Evolutionary conservation across 2,797 vertebrate species (phyloP).

Genomic region (Phoebastria nigripes): DNA sequence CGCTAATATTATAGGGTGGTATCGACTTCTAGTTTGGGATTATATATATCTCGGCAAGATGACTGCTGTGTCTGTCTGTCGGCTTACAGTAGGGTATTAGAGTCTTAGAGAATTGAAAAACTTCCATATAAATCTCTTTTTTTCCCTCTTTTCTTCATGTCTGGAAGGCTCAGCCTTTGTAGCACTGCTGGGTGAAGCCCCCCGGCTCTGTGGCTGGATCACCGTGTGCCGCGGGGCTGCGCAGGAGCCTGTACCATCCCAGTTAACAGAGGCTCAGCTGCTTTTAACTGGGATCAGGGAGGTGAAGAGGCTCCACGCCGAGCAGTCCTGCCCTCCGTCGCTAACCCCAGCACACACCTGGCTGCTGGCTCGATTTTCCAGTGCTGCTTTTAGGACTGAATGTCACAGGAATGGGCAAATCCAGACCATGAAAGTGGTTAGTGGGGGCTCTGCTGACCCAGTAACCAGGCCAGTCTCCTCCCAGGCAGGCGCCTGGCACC

Average conservation of each 20-base stretch:
- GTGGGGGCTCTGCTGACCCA: not conserved
- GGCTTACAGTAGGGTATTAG: not conserved
- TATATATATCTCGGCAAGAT: too few species aligned
- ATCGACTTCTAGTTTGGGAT: not conserved
- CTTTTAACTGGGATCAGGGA: not conserved
- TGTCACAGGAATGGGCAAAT: not conserved
- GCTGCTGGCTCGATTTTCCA: not conserved
- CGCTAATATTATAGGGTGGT: not conserved
- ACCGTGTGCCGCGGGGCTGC: not conserved
- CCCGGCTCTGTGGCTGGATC: not conserved
- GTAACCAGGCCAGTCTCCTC: not conserved
- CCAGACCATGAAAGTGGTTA: rapidly evolving
- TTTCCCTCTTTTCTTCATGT: rapidly evolving
- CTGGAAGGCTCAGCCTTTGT: not conserved
- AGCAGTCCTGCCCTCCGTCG: not conserved
- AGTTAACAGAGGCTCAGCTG: not conserved
- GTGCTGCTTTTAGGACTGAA: not conserved
- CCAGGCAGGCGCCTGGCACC: not conserved
- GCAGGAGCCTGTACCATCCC: rapidly evolving
- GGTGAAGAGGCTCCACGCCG: not conserved
- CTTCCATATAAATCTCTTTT: not conserved
- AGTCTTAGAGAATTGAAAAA: not conserved
- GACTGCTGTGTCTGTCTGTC: rapidly evolving
- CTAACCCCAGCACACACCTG: not conserved
- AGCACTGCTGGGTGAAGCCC: not conserved